Evolutionary conservation across 2,113 vertebrate genomes (phyloP).

Genomic region (Lampris megalopsis): DNA sequence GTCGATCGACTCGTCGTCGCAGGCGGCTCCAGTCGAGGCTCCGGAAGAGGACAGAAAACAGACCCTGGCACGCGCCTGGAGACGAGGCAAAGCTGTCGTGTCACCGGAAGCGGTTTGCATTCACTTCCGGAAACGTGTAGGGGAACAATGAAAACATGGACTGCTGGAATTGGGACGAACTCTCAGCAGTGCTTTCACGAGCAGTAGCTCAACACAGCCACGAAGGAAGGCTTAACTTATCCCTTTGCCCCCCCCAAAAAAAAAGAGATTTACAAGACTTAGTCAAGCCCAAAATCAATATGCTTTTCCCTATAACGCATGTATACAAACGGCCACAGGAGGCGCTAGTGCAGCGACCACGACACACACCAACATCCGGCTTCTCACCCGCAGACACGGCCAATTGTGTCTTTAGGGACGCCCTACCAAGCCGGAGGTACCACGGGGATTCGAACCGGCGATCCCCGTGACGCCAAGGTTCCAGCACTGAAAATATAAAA

Average conservation of each 20-base stretch:
- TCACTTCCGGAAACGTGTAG: not conserved
- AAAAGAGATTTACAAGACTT: not conserved
- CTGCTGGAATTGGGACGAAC: constrained; percentile 1
- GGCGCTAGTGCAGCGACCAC: no score
- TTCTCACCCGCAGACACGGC: no score
- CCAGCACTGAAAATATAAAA: constrained; percentile 12
- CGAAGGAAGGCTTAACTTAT: constrained; percentile 25
- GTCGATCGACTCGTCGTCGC: constrained; percentile 61
- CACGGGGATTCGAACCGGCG: no score
- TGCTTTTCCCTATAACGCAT: constrained; percentile 1
- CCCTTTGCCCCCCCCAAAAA: no score
- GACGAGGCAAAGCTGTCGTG: constrained; percentile 20
- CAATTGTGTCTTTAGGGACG: no score
- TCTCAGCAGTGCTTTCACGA: constrained; percentile 8
- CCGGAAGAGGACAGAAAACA: constrained; percentile 30
- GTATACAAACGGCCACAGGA: constrained; percentile 1
- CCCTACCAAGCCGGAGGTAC: no score
- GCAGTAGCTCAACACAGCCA: constrained; percentile 24
- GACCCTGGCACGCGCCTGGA: constrained; percentile 16
- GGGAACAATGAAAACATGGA: no score
- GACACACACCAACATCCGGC: no score
- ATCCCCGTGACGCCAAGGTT: no score
- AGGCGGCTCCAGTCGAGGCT: constrained; percentile 12
- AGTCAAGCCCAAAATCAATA: constrained; percentile 3
- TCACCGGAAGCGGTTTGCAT: no score